Base-by-base conservation (phyloP, 1,140 invertebrate genomes). In the Brachionus rotundiformis region DNA sequence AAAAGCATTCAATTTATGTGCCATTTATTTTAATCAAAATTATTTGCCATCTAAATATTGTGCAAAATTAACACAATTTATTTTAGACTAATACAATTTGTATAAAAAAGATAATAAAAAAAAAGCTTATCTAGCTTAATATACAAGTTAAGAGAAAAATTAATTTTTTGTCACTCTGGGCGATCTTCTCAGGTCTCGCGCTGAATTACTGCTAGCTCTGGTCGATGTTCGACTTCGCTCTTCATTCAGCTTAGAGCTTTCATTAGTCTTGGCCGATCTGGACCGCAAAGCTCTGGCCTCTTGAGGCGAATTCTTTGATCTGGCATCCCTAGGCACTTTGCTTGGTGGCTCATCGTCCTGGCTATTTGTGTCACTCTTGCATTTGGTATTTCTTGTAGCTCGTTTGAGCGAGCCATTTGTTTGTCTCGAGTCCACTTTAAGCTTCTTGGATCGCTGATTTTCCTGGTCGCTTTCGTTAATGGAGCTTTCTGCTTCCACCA, bases 271-370 rank as follows among this genome's bases (percentile, higher is more conserved):
- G 8, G 68, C 29, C 8, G 68, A 73, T 27, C 25, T 41, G 5
- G 68, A 73, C 5, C 68, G 25, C 23, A 27, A 3, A 19, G 68
- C 4, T 13, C 68, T 11, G 11, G 7, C 3, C 10, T 73, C 39
- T 13, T 10, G 19, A 29, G 3, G 6, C 8, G 39, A 13, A 13
- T 25, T 33, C 33, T 68, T 68, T 25, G 68, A 44, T 3, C 13
- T 23, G 16, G 68, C n/a, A 8, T 73, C 39, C 13, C 36, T 27
- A 0, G 68, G 16, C 13, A 44, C 13, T 44, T 44, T 73, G 36
- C 33, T 44, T 3, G 68, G 68, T 7, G 68, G 68, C 36, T 73
- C 36, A 11, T 73, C 68, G 16, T 73, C 68, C 25, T 73, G 36
- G 44, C 68, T 73, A 0, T 16, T 73, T 10, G 36, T 23, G 1